These are phyloP conservation scores for Solenopsis fugax DNA, from an alignment of 1,140 invertebrate genomes.

Conservation along the genomic window DNA sequence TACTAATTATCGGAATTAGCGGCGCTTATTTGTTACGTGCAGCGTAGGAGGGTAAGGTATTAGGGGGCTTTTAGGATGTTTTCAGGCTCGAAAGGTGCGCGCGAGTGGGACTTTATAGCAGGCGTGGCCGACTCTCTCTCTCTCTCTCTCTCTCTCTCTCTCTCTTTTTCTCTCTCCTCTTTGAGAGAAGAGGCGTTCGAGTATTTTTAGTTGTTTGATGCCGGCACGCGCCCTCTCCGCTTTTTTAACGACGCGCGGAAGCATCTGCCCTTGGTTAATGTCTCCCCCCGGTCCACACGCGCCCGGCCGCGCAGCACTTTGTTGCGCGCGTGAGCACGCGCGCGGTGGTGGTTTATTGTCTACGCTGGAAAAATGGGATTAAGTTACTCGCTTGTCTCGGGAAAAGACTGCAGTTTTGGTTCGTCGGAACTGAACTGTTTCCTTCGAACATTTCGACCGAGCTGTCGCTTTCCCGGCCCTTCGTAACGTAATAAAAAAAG, in stretches of 20 bases:
- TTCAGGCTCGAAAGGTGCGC: constrained; percentile 56
- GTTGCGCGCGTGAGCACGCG: constrained; percentile 23
- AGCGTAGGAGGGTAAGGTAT: constrained; percentile 50
- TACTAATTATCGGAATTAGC: constrained; percentile 78
- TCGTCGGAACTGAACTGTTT: constrained; percentile 56
- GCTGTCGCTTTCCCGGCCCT: constrained; percentile 9
- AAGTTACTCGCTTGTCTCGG: constrained; percentile 72
- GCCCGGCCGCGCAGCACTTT: constrained; percentile 47
- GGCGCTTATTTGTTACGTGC: constrained; percentile 66
- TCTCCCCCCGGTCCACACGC: constrained; percentile 56
- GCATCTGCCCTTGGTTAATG: constrained; percentile 79
- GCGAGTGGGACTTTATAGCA: constrained; percentile 79
- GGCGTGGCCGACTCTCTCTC: constrained; percentile 79
- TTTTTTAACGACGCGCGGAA: constrained; percentile 76
- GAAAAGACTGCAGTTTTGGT: not conserved
- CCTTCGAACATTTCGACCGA: not conserved
- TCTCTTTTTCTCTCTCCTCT: constrained; percentile 38
- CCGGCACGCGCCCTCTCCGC: constrained; percentile 80
- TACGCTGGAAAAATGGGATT: constrained; percentile 75
- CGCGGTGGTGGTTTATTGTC: constrained; percentile 73
- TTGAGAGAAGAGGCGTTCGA: constrained; percentile 71
- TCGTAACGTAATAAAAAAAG: not conserved
- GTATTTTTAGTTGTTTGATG: constrained; percentile 84
- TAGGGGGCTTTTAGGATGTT: constrained; percentile 67
- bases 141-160: not conserved